Base-by-base conservation (phyloP, 2,113 vertebrate species). In the Trochalopteron elliotii region DNA sequence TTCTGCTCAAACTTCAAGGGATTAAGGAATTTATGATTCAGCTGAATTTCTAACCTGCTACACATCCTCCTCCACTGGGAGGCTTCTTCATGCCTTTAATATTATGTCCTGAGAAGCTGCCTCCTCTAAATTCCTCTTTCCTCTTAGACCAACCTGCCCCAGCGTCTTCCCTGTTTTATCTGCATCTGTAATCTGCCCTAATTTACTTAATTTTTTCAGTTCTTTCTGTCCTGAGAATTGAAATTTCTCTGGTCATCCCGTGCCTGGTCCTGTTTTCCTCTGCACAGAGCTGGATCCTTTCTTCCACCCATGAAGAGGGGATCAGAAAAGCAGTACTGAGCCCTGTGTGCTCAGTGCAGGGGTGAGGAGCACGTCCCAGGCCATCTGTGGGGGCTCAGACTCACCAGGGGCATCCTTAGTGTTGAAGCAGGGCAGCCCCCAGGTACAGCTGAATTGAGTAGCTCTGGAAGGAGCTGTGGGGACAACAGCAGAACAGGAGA, bases 1-100 rank as follows among this genome's bases (percentile, higher is more conserved):
- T 94, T 25, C 59, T 60, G 61, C 88, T 94, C 77, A 65, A 77
- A 83, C 47, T 90, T 86, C 79, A 93, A 56, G 27, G 55, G 79
- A 86, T 93, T 88, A 80, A 88, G 42, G 71, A 94, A 92, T 97
- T 90, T 86, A 44, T 83, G 86, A 88, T 87, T 90, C 83, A 94
- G 55, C 92, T 88, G 86, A 86, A 94, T 94, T 90, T 55, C 86
- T 42, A 65, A 55, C 50, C 50, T 1, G 18, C 50, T 80, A 42
- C 59, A n/a, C 11, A 47, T 90, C 64, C 68, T 92, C 76, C 71
- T 76, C 22, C 59, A 24, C 50, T 67, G 56, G 47, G 79, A 90
- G 47, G 50, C 86, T 86, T 86, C 71, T 83, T 88, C 1, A 0
- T 92, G 67, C 59, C 50, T 81, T 83, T 53, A 79, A 81, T 93